These are phyloP conservation scores for Erebia aethiops DNA, from an alignment of 2,888 invertebrate genomes.

Conservation along the genomic window DNA sequence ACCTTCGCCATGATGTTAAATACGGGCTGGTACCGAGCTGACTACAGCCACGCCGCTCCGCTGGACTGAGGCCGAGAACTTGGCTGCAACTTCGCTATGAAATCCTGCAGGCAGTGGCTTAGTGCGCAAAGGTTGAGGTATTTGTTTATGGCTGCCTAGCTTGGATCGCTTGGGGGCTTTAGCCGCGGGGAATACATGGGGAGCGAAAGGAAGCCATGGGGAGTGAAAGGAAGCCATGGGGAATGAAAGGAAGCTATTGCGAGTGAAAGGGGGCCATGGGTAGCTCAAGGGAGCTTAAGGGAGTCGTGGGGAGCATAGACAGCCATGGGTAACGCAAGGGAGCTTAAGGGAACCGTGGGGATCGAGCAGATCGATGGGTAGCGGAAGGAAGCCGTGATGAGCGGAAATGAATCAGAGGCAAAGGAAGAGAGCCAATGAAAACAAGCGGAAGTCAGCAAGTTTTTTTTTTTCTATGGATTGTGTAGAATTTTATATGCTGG, in stretches of 20 bases:
- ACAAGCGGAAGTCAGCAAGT: background rate
- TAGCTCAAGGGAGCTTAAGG: background rate
- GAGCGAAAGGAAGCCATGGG: background rate
- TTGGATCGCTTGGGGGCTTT: background rate
- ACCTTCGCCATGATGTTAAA: constrained; percentile 99
- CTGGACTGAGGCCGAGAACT: constrained; percentile 95
- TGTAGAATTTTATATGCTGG: background rate
- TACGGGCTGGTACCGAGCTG: constrained; percentile 97
- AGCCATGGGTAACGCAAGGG: background rate
- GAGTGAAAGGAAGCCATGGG: background rate
- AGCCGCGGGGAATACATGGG: background rate
- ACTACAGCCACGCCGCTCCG: constrained; percentile 93
- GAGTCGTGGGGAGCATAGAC: background rate
- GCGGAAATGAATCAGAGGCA: background rate
- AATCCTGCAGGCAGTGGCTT: constrained; percentile 99
- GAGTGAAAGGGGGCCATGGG: background rate
- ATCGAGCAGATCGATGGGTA: no score
- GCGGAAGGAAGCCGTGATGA: background rate
- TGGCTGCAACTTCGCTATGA: constrained; percentile 97
- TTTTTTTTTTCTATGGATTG: background rate
- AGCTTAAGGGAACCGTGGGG: no score
- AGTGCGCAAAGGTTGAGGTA: constrained; percentile 87
- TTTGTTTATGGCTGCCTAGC: constrained; percentile 28
- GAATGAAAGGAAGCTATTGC: no score
- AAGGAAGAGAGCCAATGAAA: background rate